Evolutionary conservation across 2,113 vertebrate genomes (phyloP).

Genomic region (Coptodon rendalli): DNA sequence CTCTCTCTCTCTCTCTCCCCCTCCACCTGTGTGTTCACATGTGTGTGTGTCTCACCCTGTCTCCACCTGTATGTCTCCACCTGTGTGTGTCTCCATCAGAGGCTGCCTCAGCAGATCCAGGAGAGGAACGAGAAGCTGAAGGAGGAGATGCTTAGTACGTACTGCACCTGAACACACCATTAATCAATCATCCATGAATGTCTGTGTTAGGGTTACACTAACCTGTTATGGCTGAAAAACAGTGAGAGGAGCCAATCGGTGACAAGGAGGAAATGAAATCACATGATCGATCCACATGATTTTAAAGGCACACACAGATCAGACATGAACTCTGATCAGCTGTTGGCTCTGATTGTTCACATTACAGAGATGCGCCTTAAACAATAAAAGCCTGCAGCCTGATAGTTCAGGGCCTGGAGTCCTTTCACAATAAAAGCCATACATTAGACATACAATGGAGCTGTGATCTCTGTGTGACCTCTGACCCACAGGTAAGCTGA

Average conservation of each 20-base stretch:
- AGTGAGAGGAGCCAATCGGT: background rate
- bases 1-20: background rate
- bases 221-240: no score
- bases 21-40: background rate
- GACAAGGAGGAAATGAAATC: background rate
- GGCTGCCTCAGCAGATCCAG: constrained; percentile 89
- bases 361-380: background rate
- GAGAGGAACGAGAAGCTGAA: constrained; percentile 94
- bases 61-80: no score
- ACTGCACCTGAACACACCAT: background rate
- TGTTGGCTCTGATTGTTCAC: background rate
- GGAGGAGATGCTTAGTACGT: constrained; percentile 93
- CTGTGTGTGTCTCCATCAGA: constrained; percentile 62
- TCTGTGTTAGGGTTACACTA: no score
- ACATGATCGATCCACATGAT: background rate
- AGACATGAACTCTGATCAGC: background rate
- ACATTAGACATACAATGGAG: background rate
- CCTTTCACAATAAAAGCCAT: background rate
- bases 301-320: background rate
- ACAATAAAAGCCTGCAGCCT: background rate
- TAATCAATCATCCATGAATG: background rate
- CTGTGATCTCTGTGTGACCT: background rate
- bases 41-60: background rate
- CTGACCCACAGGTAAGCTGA: constrained; percentile 82
- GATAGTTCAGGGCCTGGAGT: background rate